Conservation (phyloP, 37 sponge, comb jelly and placozoan species). For the Ianthella basta region DNA sequence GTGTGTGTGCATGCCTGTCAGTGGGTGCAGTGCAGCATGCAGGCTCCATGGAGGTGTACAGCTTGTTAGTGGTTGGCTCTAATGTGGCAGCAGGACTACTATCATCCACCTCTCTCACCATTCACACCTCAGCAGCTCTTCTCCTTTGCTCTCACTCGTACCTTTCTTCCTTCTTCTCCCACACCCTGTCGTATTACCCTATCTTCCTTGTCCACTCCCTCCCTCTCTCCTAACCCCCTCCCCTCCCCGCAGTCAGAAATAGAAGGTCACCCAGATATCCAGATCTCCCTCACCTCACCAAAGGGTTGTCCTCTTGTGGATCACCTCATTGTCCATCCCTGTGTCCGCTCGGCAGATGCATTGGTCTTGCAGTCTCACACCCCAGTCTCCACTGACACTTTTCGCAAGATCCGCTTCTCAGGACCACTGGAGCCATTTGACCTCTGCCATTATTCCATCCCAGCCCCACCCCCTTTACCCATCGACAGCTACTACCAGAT, state of each 20-base stretch:
- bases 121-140: too few relatives aligned
- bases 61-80: conserved; percentile 47
- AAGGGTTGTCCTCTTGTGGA: conserved; percentile 59
- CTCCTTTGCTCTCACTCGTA: background rate
- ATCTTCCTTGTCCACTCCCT: too few relatives aligned
- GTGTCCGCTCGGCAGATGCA: conserved; percentile 70
- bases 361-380: background rate
- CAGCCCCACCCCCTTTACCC: conserved; percentile 55
- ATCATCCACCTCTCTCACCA: too few relatives aligned
- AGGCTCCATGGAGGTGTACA: conserved; percentile 64
- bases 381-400: background rate
- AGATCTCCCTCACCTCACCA: conserved; percentile 62
- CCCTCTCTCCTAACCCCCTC: background rate
- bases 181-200: too few relatives aligned
- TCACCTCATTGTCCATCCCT: conserved; percentile 74
- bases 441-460: conserved; percentile 70
- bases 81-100: conserved; percentile 38
- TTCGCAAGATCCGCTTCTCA: conserved; percentile 78
- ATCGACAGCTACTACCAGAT: conserved; percentile 92
- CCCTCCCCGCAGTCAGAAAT: conserved; percentile 69
- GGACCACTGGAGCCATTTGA: conserved; percentile 75
- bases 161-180: too few relatives aligned
- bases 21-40: conserved; percentile 83
- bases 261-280: conserved; percentile 85
- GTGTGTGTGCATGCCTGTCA: conserved; percentile 7